These are phyloP conservation scores for Orthosia cruda DNA, from an alignment of 2,888 invertebrate species.

Conservation along the genomic window DNA sequence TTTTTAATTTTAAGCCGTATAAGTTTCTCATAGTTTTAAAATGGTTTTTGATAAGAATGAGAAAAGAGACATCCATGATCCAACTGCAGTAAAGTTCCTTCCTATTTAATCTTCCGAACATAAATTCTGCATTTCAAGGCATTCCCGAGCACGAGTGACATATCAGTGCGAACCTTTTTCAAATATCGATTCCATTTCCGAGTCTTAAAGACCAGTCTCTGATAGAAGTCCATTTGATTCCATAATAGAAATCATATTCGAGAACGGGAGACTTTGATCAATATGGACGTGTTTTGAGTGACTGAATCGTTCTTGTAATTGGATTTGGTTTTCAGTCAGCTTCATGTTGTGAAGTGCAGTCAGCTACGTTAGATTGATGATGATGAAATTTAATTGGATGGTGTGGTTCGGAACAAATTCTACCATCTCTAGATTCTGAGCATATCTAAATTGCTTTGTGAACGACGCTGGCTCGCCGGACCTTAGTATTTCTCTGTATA, in stretches of 20 bases:
- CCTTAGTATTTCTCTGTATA: conserved; percentile 19
- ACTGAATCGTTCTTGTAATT: conserved; percentile 69
- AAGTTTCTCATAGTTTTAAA: conserved; percentile 44
- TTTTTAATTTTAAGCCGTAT: conserved; percentile 31
- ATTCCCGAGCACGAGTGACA: conserved; percentile 21
- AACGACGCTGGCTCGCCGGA: conserved; percentile 12
- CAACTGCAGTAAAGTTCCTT: background rate
- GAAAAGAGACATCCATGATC: conserved; percentile 7
- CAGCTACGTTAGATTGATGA: conserved; percentile 71
- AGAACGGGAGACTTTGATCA: conserved; percentile 47
- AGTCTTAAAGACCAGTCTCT: conserved; percentile 17
- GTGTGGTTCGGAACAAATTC: conserved; percentile 31
- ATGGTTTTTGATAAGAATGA: conserved; percentile 16
- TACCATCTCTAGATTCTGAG: conserved; percentile 22
- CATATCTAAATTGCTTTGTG: conserved; percentile 52
- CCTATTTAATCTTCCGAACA: conserved; percentile 15
- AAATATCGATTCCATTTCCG: conserved; percentile 42
- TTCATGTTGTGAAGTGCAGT: conserved; percentile 71
- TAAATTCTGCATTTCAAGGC: conserved; percentile 41
- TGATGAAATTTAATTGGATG: conserved; percentile 66
- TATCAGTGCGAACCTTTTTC: conserved; percentile 31
- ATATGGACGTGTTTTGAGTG: conserved; percentile 70
- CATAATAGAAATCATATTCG: conserved; percentile 57
- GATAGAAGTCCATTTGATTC: conserved; percentile 41
- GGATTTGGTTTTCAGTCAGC: conserved; percentile 68